phyloP scores from a whole-genome alignment of 1,140 invertebrate genomes.

The Delia radicum region DNA sequence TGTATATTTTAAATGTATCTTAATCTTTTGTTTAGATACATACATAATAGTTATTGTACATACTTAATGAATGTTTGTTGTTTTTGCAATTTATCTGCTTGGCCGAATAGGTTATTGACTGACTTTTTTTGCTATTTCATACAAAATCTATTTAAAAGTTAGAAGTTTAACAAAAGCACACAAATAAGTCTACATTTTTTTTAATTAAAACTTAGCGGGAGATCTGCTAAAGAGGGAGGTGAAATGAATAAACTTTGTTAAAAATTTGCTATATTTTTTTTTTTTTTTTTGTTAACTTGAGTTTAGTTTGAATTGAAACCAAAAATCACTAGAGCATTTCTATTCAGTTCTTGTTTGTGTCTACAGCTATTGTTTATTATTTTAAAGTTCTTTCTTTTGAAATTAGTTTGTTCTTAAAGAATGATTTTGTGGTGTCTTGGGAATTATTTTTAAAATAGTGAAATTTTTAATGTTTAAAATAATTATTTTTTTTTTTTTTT shows the following conservation, averaged over 20 bases:
- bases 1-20: neutral
- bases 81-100: slow-evolving; percentile 5
- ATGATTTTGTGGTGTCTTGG: neutral
- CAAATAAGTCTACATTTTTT: neutral
- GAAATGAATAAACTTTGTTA: no score
- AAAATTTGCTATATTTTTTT: neutral
- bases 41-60: neutral
- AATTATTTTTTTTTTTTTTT: neutral
- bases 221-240: no score
- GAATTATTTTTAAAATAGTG: neutral
- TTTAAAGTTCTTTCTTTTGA: slow-evolving; percentile 1
- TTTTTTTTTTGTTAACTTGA: neutral
- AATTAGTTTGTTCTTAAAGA: neutral
- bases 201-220: neutral
- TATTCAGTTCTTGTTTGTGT: neutral
- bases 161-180: neutral
- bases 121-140: neutral
- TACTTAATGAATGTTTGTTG: neutral
- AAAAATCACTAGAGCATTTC: slow-evolving; percentile 16
- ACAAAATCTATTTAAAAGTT: no score
- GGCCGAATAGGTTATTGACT: slow-evolving; percentile 19
- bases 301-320: neutral
- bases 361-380: neutral
- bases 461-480: neutral
- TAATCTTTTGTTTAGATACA: neutral